A percentile compares a stretch with the other conserved stretches of the same genome.
These are phyloP conservation scores for Electrophaes corylata DNA, from an alignment of 2,888 invertebrate species.

Conservation along the genomic window DNA sequence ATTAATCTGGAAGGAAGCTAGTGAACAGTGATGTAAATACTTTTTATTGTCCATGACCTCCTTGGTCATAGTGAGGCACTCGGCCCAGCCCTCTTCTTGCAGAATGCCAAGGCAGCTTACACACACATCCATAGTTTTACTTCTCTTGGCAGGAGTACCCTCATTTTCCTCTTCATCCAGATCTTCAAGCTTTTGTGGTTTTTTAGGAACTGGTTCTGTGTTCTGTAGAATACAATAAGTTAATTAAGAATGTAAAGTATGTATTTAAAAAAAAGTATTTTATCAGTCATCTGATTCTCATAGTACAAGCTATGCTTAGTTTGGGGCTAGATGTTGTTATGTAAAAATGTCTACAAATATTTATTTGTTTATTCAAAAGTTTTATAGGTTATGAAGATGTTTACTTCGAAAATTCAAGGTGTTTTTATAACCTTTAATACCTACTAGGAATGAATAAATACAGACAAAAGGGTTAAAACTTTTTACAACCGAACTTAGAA, in stretches of 20 bases:
- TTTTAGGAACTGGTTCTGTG: constrained; percentile 7
- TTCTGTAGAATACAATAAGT: constrained; percentile 8
- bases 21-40: no score
- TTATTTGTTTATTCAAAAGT: no score
- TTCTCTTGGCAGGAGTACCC: constrained; percentile 57
- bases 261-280: no score
- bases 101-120: constrained; percentile 89
- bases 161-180: constrained; percentile 17
- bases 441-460: no score
- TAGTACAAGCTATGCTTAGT: no score
- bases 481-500: background rate
- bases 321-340: no score
- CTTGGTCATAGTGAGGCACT: constrained; percentile 78
- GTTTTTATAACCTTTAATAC: no score
- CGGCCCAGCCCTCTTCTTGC: constrained; percentile 84
- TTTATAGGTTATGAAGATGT: background rate
- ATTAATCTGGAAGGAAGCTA: no score
- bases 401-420: background rate
- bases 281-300: no score
- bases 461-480: background rate
- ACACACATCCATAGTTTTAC: constrained; percentile 83
- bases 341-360: no score
- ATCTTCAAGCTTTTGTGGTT: background rate
- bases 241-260: no score
- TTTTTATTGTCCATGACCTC: constrained; percentile 79